Base-by-base conservation (phyloP, 2,113 vertebrate genomes). In the Myodes glareolus region DNA sequence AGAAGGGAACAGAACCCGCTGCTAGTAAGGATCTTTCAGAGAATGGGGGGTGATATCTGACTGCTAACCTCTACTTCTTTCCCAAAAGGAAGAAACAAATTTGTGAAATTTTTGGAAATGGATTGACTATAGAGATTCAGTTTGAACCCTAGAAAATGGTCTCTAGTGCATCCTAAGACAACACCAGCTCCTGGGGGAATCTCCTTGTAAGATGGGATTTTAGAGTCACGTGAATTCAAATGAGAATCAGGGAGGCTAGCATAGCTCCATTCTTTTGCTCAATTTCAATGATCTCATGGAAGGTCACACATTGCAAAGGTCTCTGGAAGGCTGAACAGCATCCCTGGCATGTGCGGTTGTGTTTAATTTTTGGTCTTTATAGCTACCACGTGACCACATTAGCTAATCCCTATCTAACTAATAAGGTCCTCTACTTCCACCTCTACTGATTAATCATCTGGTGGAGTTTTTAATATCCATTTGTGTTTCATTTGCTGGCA, bases 401-500 rank as follows among this genome's bases (percentile, higher is more conserved):
- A 94, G 96, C 92, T 97, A 97, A 97, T 97, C 33, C 85, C 61
- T 90, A 91, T 89, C 72, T 94, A 96, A 97, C 91, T 96, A 97
- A 96, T 97, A 97, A 97, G 92, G 77, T 94, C 58, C n/a, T 96
- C 76, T 39, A 14, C 87, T 96, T 96, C 91, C 42, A 96, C 76
- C 91, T 93, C 94, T 95, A 95, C 97, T 97, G 97, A 98, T 97
- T 97, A 96, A 97, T 97, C 81, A 97, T 96, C 89, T 94, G 86
- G 81, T 92, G 31, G 72, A 97, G 89, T 97, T 97, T 97, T 97
- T 96, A 97, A 97, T 98, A 97, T 84, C 94, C 73, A 97, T 95
- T 97, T 97, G 91, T 96, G 61, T 92, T 97, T 96, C 97, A 97
- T 97, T 96, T 97, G 76, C 91, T 96, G 63, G 88, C 96, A 96